Percentiles rank a stretch among this genome's conserved stretches.
These are phyloP conservation scores for Diceros bicornis DNA, from an alignment of 2,797 vertebrate genomes.

Conservation along the genomic window DNA sequence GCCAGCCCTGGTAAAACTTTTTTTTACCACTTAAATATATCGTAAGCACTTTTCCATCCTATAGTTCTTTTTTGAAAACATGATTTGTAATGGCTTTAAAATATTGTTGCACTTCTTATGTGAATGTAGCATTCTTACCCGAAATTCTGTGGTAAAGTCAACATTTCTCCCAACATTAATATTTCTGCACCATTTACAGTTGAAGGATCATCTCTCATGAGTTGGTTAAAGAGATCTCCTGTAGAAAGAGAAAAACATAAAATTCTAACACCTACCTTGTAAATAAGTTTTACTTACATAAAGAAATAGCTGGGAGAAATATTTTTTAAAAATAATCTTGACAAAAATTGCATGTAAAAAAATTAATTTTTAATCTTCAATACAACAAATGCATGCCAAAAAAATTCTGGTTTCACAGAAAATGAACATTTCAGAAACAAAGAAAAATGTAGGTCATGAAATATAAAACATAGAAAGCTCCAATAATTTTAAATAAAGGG, in stretches of 20 bases:
- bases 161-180: constrained; percentile 98
- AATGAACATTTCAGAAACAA: constrained; percentile 53
- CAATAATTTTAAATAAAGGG: constrained; percentile 44
- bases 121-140: constrained; percentile 91
- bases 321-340: neutral
- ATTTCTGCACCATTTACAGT: constrained; percentile 97
- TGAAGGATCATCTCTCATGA: constrained; percentile 98
- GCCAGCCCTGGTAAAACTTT: neutral
- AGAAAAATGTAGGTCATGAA: neutral
- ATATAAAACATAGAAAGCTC: constrained; percentile 38
- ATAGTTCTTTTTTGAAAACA: constrained; percentile 46
- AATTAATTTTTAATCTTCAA: constrained; percentile 58
- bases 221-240: constrained; percentile 95
- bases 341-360: constrained; percentile 31
- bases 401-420: constrained; percentile 32
- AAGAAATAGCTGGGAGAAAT: neutral
- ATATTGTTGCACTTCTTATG: neutral
- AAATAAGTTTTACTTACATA: constrained; percentile 49
- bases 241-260: constrained; percentile 79
- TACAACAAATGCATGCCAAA: neutral
- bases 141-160: constrained; percentile 99
- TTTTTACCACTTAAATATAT: neutral
- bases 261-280: constrained; percentile 57
- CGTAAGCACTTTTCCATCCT: neutral
- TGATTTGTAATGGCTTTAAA: constrained; percentile 3